phyloP scores from a whole-genome alignment of 2,113 vertebrate genomes.

The Sprattus sprattus region DNA sequence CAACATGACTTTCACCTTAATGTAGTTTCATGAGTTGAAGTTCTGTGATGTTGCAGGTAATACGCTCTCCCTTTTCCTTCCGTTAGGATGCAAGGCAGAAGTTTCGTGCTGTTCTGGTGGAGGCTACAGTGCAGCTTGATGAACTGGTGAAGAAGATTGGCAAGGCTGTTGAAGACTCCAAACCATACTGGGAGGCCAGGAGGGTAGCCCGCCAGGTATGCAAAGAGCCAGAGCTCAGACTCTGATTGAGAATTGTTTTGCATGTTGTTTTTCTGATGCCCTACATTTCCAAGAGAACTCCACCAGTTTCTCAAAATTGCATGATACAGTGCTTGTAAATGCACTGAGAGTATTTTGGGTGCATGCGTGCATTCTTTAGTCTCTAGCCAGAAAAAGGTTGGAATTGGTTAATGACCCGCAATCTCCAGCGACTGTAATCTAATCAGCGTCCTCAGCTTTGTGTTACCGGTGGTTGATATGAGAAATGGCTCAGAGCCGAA shows the following conservation, averaged over 20 bases:
- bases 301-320: not conserved
- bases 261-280: not conserved
- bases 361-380: not conserved
- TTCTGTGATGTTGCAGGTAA: slow-evolving; percentile 1
- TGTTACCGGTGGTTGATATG: not conserved
- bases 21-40: not conserved
- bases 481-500: not conserved
- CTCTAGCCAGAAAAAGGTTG: not conserved
- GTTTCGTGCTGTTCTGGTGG: slow-evolving; percentile 89
- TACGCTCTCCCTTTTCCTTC: not conserved
- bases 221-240: not conserved
- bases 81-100: slow-evolving; percentile 88
- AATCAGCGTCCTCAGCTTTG: not conserved
- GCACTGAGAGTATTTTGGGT: not conserved
- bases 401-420: not conserved
- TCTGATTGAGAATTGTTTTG: not conserved
- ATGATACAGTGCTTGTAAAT: not conserved
- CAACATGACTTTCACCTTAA: not conserved
- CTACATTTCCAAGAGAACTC: not conserved
- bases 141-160: slow-evolving; percentile 94
- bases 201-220: slow-evolving; percentile 88
- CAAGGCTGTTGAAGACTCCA: slow-evolving; percentile 94
- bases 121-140: slow-evolving; percentile 90
- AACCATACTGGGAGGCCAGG: slow-evolving; percentile 97
- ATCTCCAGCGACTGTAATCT: not conserved